Conservation (phyloP, 1,140 invertebrate genomes). For the Drosophila saltans region DNA sequence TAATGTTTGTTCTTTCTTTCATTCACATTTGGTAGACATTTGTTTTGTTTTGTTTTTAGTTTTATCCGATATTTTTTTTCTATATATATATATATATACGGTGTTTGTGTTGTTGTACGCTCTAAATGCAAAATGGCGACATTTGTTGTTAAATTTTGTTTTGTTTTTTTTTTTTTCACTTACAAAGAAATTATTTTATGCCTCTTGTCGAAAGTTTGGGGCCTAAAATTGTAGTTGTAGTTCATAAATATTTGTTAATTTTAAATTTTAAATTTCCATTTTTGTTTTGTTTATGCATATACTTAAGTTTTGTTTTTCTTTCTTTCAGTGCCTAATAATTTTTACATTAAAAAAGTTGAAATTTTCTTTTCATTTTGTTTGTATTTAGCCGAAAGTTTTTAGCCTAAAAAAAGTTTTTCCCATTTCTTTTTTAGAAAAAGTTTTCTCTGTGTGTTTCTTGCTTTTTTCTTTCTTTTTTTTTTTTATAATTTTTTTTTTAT, state of each 20-base stretch:
- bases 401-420: conserved; percentile 62
- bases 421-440: conserved; percentile 70
- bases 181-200: conserved; percentile 81
- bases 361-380: conserved; percentile 41
- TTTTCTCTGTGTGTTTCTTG: background rate
- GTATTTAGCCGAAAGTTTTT: conserved; percentile 75
- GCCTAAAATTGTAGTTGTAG: conserved; percentile 66
- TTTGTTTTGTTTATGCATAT: conserved; percentile 54
- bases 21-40: conserved; percentile 13
- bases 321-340: conserved; percentile 12
- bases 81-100: background rate
- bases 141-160: conserved; percentile 47
- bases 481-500: conserved; percentile 59
- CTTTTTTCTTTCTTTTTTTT: conserved; percentile 27
- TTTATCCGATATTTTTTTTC: conserved; percentile 45
- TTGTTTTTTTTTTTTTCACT: conserved; percentile 42
- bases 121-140: conserved; percentile 82
- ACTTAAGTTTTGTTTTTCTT: conserved; percentile 16
- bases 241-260: conserved; percentile 47
- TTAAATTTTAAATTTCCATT: conserved; percentile 32
- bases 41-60: conserved; percentile 22
- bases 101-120: conserved; percentile 48
- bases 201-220: conserved; percentile 68
- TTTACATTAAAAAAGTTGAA: conserved; percentile 14
- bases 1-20: conserved; percentile 1